Conservation (phyloP, 2,113 vertebrate genomes). For the Crotalus horridus region DNA sequence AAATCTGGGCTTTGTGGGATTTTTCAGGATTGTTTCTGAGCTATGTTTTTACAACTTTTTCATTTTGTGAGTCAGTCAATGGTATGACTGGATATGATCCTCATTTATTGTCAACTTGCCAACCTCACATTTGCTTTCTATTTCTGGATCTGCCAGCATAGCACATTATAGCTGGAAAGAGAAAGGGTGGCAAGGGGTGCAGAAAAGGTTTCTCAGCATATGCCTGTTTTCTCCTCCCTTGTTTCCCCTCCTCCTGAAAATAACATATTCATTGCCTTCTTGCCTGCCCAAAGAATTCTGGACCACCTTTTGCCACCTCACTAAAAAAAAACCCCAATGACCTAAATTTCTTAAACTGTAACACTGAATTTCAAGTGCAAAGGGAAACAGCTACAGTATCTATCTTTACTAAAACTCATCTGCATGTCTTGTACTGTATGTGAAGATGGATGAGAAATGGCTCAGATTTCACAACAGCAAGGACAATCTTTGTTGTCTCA, state of each 20-base stretch:
- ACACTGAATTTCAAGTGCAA: background rate
- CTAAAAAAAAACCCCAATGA: no score
- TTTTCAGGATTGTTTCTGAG: background rate
- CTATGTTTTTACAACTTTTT: background rate
- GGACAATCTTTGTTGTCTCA: background rate
- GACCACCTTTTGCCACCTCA: background rate
- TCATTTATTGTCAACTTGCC: constrained; percentile 42
- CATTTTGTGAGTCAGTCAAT: constrained; percentile 9
- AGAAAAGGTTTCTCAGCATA: background rate
- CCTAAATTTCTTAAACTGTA: background rate
- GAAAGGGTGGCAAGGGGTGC: constrained; percentile 1
- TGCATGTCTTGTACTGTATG: background rate
- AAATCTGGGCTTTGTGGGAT: no score
- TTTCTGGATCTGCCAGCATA: constrained; percentile 64
- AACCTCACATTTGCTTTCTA: constrained; percentile 66
- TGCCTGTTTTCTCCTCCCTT: background rate
- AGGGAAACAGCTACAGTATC: background rate
- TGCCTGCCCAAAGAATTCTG: background rate
- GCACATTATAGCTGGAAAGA: constrained; percentile 52
- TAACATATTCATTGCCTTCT: background rate
- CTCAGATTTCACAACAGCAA: background rate
- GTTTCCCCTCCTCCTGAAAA: background rate
- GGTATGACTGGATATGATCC: constrained; percentile 12
- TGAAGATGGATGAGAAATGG: background rate
- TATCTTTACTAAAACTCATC: background rate